Percentiles rank a stretch among this genome's conserved stretches.
phyloP scores from a whole-genome alignment of 2,888 invertebrate genomes.

The Acanthosepion esculentum region DNA sequence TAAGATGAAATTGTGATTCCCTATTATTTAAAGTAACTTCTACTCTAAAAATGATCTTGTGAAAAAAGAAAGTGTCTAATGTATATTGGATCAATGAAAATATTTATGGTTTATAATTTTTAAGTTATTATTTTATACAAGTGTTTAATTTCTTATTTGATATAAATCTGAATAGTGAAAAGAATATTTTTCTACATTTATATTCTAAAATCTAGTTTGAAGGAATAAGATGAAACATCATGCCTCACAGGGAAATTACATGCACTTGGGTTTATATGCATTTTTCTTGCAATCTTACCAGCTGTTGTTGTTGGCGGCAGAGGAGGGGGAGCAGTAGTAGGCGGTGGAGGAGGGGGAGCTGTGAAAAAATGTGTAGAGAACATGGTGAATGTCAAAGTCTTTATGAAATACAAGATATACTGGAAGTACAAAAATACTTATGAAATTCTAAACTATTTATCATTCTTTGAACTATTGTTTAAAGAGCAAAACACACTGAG shows the following conservation, averaged over 20 bases:
- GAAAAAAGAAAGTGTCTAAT: not conserved
- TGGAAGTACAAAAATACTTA: not conserved
- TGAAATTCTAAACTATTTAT: not conserved
- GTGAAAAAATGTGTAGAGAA: not conserved
- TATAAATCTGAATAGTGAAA: not conserved
- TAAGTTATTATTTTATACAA: not conserved
- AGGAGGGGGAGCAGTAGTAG: not conserved
- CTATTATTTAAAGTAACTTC: not conserved
- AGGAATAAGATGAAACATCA: not conserved
- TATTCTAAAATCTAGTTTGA: not conserved
- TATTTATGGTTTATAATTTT: not conserved
- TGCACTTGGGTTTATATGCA: not conserved
- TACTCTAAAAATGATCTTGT: not conserved
- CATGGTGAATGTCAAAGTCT: not conserved
- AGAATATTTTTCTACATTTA: not conserved
- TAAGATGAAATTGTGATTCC: not conserved
- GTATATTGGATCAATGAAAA: not conserved
- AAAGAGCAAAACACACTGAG: not conserved
- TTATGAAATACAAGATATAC: not conserved
- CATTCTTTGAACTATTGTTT: not conserved
- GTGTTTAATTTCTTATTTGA: not conserved
- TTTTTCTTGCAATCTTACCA: slow-evolving; percentile 4
- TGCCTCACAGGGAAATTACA: not conserved
- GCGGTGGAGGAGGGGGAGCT: not conserved
- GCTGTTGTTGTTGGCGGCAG: not conserved